Base-by-base conservation (phyloP, 2,888 invertebrate species). In the Oscheius sp. region DNA sequence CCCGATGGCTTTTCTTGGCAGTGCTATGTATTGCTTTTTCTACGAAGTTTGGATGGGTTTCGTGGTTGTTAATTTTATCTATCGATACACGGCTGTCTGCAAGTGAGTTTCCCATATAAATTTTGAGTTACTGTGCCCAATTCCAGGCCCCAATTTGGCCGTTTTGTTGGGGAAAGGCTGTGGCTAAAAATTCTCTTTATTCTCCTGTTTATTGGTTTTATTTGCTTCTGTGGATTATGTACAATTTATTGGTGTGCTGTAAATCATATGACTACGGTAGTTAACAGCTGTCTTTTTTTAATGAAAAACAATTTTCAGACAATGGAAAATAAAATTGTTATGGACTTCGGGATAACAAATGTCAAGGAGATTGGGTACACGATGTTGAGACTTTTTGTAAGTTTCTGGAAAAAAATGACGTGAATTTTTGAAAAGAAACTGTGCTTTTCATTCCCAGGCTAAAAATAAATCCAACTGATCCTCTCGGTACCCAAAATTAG, bases 231-330 rank as follows among this genome's bases (percentile, higher is more conserved):
- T 29, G 66, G 52, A n/a, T 7, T 52, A 6, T 66, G 66, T 21
- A 66, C 66, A n/a, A 27, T 66, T 16, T 66, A 66, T 52, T 49
- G 49, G 49, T 66, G 66, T 66, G 66, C 66, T n/a, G 25, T 52
- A 3, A 66, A 66, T 29, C 46, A 52, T 13, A 66, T 66, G 9
- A 52, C 66, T 13, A 45, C n/a, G 29, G 58, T 49, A 49, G 13
- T 16, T n/a, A 13, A 13, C 5, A 2, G 18, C 49, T 9, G 9
- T 9, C 9, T 35, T 35, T 35, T 9, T 9, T 3, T 6, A 13
- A 49, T 18, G 18, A 13, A 49, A 49, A 49, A 49, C 18, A 7
- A 5, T 49, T 18, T 49, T 49, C 21, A 61, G 43, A 61, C 27
- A 18, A 66, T 66, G 66, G 66, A 66, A 18, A 27, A 66, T 29